A percentile compares a stretch with the other conserved stretches of the same genome.
phyloP scores from a whole-genome alignment of 2,797 vertebrate genomes.

The Gallinago stenura region DNA sequence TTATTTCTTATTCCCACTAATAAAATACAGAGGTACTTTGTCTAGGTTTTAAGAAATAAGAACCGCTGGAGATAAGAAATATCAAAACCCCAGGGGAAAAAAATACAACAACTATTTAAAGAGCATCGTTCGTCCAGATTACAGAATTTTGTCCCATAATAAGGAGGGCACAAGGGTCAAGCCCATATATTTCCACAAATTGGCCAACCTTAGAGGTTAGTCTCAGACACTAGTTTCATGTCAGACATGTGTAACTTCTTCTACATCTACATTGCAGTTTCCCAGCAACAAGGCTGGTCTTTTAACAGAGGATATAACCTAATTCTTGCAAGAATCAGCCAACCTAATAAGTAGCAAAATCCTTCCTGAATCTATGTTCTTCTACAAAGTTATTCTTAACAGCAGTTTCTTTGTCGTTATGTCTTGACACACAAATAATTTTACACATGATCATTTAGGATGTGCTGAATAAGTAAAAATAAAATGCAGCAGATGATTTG shows the following conservation, averaged over 20 bases:
- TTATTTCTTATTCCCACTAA: not conserved
- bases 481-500: not conserved
- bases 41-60: not conserved
- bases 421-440: not conserved
- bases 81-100: not conserved
- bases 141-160: not conserved
- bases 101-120: not conserved
- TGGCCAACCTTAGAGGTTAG: not conserved
- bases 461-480: not conserved
- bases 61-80: not conserved
- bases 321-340: not conserved
- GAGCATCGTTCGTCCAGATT: not conserved
- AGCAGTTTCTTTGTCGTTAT: not conserved
- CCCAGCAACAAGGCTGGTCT: not conserved
- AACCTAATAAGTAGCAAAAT: not conserved
- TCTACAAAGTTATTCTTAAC: not conserved
- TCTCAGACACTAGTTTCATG: not conserved
- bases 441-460: not conserved
- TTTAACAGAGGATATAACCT: not conserved
- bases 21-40: not conserved
- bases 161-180: not conserved
- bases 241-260: fast-evolving
- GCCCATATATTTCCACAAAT: not conserved
- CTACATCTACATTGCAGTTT: not conserved
- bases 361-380: not conserved